Evolutionary conservation across 2,113 vertebrate genomes (phyloP).

Genomic region (Takifugu flavidus): DNA sequence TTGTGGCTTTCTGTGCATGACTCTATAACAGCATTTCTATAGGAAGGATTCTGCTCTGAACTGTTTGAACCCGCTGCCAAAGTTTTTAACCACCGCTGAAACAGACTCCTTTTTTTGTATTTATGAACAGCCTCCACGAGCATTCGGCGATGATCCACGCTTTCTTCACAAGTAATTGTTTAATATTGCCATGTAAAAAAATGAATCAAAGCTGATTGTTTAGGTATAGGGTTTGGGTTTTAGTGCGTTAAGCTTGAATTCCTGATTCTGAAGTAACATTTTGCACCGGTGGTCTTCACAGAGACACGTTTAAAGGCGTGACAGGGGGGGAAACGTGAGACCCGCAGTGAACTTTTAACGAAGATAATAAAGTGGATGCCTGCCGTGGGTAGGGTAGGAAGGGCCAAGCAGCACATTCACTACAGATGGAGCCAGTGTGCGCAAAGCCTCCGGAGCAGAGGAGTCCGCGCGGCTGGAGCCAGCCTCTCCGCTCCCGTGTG

Average conservation of each 20-base stretch:
- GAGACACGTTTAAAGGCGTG: constrained; percentile 25
- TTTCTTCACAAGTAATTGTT: too few species aligned
- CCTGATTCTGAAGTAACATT: too few species aligned
- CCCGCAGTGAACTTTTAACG: constrained; percentile 41
- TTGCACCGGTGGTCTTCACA: constrained; percentile 1
- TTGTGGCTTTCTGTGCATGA: constrained; percentile 8
- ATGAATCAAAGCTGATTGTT: too few species aligned
- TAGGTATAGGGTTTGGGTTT: too few species aligned
- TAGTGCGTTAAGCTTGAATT: too few species aligned
- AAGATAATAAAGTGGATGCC: constrained; percentile 48
- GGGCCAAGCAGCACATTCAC: constrained; percentile 40
- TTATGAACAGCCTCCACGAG: too few species aligned
- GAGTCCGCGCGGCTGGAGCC: constrained; percentile 46
- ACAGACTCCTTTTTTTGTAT: too few species aligned
- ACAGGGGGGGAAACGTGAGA: constrained; percentile 7
- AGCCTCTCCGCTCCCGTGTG: constrained; percentile 37
- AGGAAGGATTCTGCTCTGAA: too few species aligned
- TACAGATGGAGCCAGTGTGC: constrained; percentile 55
- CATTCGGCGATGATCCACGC: neutral
- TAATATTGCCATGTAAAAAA: too few species aligned
- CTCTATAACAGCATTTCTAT: constrained; percentile 13
- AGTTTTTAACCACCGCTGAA: too few species aligned
- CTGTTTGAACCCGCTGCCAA: too few species aligned
- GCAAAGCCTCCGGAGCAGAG: constrained; percentile 36
- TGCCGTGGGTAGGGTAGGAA: constrained; percentile 28